Conservation (phyloP, 1,140 invertebrate species). For the Dendroctonus valens region DNA sequence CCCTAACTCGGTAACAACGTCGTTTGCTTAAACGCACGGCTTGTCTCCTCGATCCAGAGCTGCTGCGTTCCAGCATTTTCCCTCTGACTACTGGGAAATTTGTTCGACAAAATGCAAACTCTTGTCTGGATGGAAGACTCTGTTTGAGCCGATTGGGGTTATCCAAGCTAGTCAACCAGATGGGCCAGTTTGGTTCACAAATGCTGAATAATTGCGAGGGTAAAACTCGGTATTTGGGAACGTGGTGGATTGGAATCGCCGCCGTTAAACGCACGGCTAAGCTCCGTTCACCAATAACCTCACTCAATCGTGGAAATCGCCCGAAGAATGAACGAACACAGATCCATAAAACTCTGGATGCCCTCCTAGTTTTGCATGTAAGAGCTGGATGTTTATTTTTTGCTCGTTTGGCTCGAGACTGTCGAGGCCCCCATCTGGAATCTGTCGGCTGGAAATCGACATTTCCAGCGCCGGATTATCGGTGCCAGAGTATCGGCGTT, state of each 20-base stretch:
- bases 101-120: too few relatives aligned
- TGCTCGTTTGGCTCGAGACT: neutral
- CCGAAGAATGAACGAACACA: constrained; percentile 15
- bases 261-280: constrained; percentile 15
- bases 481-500: too few relatives aligned
- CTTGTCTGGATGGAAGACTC: too few relatives aligned
- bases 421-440: constrained; percentile 6
- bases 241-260: neutral
- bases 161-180: too few relatives aligned
- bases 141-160: too few relatives aligned
- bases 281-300: constrained; percentile 15
- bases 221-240: neutral
- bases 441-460: constrained; percentile 6
- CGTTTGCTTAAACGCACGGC: constrained; percentile 24
- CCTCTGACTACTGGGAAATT: too few relatives aligned
- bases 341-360: constrained; percentile 20
- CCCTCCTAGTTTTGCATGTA: constrained; percentile 12
- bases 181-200: too few relatives aligned
- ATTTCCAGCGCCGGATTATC: constrained; percentile 5
- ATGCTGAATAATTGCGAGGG: too few relatives aligned
- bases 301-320: constrained; percentile 9
- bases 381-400: constrained; percentile 20
- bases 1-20: constrained; percentile 12
- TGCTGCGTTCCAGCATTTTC: constrained; percentile 12
- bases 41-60: constrained; percentile 3